A percentile compares a stretch with the other conserved stretches of the same genome.
Evolutionary conservation across 2,888 invertebrate genomes (phyloP).

Genomic region (Trachelus stipa): DNA sequence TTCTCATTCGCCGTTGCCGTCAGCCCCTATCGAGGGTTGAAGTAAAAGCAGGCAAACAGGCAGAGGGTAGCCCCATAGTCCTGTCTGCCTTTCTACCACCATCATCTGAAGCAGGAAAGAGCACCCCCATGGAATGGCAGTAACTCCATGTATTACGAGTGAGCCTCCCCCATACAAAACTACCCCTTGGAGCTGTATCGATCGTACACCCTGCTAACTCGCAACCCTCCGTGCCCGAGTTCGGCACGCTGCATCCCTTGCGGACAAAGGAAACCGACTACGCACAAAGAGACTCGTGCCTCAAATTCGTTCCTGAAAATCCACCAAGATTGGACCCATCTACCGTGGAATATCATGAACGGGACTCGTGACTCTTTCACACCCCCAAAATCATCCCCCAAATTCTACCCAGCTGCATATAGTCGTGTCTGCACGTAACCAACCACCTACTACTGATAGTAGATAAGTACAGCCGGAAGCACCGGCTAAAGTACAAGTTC

Average conservation of each 20-base stretch:
- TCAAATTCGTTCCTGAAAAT: not conserved
- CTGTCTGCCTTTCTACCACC: not conserved
- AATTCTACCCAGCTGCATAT: not conserved
- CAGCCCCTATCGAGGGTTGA: not conserved
- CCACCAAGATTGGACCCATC: not conserved
- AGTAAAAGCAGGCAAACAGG: constrained; percentile 5
- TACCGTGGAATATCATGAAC: not conserved
- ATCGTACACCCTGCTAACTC: constrained; percentile 49
- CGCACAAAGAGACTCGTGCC: constrained; percentile 4
- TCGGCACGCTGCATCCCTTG: constrained; percentile 38
- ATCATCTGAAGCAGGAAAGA: constrained; percentile 8
- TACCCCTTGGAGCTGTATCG: constrained; percentile 61
- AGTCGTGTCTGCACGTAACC: not conserved
- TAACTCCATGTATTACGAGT: constrained; percentile 54
- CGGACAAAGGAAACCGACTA: constrained; percentile 22
- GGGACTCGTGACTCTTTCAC: not conserved
- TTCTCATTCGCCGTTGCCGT: not conserved
- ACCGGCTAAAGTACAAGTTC: not conserved
- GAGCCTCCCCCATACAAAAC: constrained; percentile 58
- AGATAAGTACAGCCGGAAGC: not conserved
- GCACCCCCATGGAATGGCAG: constrained; percentile 34
- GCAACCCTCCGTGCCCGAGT: constrained; percentile 41
- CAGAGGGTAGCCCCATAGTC: not conserved
- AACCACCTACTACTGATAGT: not conserved
- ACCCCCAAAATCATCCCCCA: not conserved